Evolutionary conservation across 2,888 invertebrate species (phyloP), one percentile per base, ranked within the genome.

Genomic region (Beris morrisii): DNA sequence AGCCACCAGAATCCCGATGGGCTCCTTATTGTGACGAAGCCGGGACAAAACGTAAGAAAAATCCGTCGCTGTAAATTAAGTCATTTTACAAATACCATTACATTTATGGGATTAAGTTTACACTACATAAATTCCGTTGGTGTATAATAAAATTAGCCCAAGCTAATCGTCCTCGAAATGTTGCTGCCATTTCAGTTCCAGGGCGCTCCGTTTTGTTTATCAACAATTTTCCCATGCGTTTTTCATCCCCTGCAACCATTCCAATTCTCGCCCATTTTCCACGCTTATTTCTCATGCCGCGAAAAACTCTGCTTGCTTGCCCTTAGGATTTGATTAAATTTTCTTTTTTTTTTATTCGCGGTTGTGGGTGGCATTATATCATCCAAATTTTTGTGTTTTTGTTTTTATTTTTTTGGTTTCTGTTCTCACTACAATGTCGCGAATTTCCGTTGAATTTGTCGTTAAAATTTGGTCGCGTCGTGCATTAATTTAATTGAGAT

Each of bases 101-200:
- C 73, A 74, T 74, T 75, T 74, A 74, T 75, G 73, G 74, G 73
- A 73, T 75, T 74, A 74, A 75, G 72, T 75, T 75, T 75, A 75
- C 75, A 75, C 74, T 73, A 75, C 75, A 75, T 75, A 75, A 75
- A 75, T 75, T 75, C 73, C 73, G 74, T 73, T 73, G 73, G 72
- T 71, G 73, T 71, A 73, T 73, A 73, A 74, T 74, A 73, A 73
- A 73, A 73, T 65, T 65, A 65, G 65, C 73, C 69, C 54, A 65
- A 70, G 70, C 73, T 74, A 75, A 75, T 75, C 74, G 74, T 73
- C 74, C 74, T 70, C 71, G 72, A 74, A 75, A 73, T 74, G 71
- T 71, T 71, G 69, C 66, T 70, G 68, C 57, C 68, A 57, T 45
- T 45, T n/a, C 45, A 64, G 31, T 7, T 5, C 38, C 5, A 22